Base-by-base conservation (phyloP, 92 coral and sea anemone genomes). In the Palythoa grandiflora region DNA sequence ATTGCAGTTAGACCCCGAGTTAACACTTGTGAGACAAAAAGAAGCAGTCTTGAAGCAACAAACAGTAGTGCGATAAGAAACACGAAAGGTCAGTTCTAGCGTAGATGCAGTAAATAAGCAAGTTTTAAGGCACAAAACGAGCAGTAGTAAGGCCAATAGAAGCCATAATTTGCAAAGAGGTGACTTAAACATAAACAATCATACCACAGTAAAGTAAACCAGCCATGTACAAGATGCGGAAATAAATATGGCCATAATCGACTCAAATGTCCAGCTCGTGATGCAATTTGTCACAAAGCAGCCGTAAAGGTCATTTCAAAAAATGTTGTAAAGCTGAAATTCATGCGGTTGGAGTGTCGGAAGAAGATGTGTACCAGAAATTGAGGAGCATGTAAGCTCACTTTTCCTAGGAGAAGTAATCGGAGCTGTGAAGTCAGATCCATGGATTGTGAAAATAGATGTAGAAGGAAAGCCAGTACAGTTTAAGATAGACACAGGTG, bases 301-400 rank as follows among this genome's bases (percentile, higher is more conserved):
- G 11, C 60, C 60, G 60, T 66, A 66, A 66, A 66, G 72, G 72
- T 66, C 72, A 66, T 66, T 66, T 66, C 38, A 66, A 66, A 66
- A 66, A 66, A 66, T 66, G 11, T 66, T 66, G 72, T 66, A 66
- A 66, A 66, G 38, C 72, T 66, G 72, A 66, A 66, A 66, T 5
- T 2, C 72, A 66, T 66, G 72, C 72, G 38, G 72, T 66, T 66
- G 36, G 72, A 66, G 72, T 66, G 72, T 66, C 72, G 72, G 28
- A 66, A 66, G 76, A 87, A 3, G 60, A 2, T 54, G 60, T 8
- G 60, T 54, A 54, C 60, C 12, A 54, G 75, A 59, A 87, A 87
- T 77, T 36, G 75, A 38, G 85, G 71, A 65, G 71, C 11, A 66
- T 63, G 63, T 77, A 87, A n/a, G 60, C 14, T 54, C 60, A 54